A percentile compares a stretch with the other conserved stretches of the same genome.
These are phyloP conservation scores for Plumapathes pennacea DNA, from an alignment of 92 coral and sea anemone genomes.

Conservation along the genomic window DNA sequence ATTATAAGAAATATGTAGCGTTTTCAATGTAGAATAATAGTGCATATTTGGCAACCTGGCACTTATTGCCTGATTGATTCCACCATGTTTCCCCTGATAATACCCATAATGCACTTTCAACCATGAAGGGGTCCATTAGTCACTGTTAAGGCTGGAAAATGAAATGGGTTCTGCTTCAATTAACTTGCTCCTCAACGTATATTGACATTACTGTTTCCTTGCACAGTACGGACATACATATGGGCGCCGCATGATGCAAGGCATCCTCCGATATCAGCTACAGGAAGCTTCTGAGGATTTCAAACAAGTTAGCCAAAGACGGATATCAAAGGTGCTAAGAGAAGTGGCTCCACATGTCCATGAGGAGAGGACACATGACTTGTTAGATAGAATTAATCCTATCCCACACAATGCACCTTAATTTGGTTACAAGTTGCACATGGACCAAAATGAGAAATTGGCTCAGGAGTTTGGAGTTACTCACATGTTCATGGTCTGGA, in stretches of 20 bases:
- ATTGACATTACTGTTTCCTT: too few relatives aligned
- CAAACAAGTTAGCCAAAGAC: conserved; percentile 11
- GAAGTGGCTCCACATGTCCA: conserved; percentile 18
- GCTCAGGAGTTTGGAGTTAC: conserved; percentile 42
- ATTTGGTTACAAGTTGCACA: conserved; percentile 50
- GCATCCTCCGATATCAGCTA: conserved; percentile 13
- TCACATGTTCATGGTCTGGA: conserved; percentile 36
- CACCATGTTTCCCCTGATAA: too few relatives aligned
- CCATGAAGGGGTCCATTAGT: too few relatives aligned
- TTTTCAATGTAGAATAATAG: too few relatives aligned
- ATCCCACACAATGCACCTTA: conserved; percentile 46
- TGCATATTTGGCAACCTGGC: too few relatives aligned
- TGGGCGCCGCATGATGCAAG: conserved; percentile 39
- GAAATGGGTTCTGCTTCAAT: too few relatives aligned
- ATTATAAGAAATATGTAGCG: too few relatives aligned
- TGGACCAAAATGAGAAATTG: conserved; percentile 56
- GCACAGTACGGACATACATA: conserved; percentile 35
- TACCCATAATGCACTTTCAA: too few relatives aligned
- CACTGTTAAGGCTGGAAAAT: too few relatives aligned
- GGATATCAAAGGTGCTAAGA: conserved; percentile 11
- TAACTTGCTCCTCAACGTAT: too few relatives aligned
- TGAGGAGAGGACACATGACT: conserved; percentile 18
- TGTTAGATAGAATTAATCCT: conserved; percentile 37
- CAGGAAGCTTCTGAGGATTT: neutral
- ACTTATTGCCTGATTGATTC: too few relatives aligned